These are phyloP conservation scores for Xenopus tropicalis DNA, from an alignment of 2,113 vertebrate genomes.

Conservation along the genomic window UCB_Xtro_10.0 CM004445.2:147993001-147993500, in stretches of 20 bases:
- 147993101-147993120: neutral
- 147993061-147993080: neutral
- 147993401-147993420: no score
- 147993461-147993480: no score
- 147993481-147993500: no score
- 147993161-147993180: neutral
- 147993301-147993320: slow-evolving; percentile 12
- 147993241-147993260: slow-evolving; percentile 5
- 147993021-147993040: neutral
- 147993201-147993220: slow-evolving; percentile 20
- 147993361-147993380: slow-evolving; percentile 23
- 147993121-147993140: neutral
- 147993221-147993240: slow-evolving; percentile 14
- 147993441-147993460: no score
- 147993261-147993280: neutral
- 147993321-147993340: slow-evolving; percentile 15
- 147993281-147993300: neutral
- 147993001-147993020: slow-evolving; percentile 9
- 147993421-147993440: no score
- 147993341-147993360: slow-evolving; percentile 18
- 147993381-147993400: no score
- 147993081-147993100: neutral
- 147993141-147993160: slow-evolving; percentile 17
- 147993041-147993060: slow-evolving; percentile 6
- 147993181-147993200: slow-evolving; percentile 11